Conservation (phyloP, 2,113 vertebrate species). For the Mungos mungo region DNA sequence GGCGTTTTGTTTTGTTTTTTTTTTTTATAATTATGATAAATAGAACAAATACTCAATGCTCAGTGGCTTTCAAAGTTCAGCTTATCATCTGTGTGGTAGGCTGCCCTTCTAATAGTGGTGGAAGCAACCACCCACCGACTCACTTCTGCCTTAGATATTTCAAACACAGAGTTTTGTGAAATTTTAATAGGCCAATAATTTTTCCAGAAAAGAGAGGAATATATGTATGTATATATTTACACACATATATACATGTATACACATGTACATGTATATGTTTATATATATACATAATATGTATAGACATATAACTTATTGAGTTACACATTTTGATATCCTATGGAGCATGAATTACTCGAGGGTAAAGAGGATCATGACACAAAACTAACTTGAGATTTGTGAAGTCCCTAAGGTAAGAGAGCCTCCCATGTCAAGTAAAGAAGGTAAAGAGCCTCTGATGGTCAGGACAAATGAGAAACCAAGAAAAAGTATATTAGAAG, state of each 20-base stretch:
- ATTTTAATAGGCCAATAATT: neutral
- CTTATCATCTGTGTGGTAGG: neutral
- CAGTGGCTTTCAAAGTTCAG: neutral
- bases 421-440: neutral
- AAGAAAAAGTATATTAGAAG: neutral
- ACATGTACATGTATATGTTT: neutral
- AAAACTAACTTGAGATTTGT: neutral
- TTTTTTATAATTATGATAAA: constrained; percentile 72
- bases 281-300: neutral
- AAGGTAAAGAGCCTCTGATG: rapidly evolving
- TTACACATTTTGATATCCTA: neutral
- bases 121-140: neutral
- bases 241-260: neutral
- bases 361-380: neutral
- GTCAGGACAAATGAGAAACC: neutral
- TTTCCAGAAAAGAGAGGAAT: neutral
- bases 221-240: no score
- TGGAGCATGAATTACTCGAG: neutral
- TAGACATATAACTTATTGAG: neutral
- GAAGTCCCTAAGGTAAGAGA: neutral
- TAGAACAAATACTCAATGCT: constrained; percentile 23
- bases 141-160: neutral
- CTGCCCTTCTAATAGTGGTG: neutral
- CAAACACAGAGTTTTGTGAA: neutral
- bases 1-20: constrained; percentile 50